These are phyloP conservation scores for Sarcophaga bullata DNA, from an alignment of 1,140 invertebrate species.

Conservation along the genomic window DNA sequence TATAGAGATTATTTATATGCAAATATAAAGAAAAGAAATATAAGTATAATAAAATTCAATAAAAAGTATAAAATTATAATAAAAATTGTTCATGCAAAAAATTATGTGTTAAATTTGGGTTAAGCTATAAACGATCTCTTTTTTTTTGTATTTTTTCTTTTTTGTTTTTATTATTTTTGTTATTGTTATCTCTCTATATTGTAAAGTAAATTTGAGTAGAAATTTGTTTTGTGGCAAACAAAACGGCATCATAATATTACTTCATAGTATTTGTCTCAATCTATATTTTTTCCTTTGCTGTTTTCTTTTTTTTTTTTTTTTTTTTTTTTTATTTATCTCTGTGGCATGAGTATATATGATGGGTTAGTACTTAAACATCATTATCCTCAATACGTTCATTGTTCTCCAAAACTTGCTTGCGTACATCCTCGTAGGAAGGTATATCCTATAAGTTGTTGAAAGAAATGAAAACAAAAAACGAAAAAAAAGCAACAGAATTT, in stretches of 20 bases:
- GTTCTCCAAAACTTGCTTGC: constrained; percentile 52
- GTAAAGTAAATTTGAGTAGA: neutral
- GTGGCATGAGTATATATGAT: neutral
- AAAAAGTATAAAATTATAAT: neutral
- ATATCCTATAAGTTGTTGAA: constrained; percentile 9
- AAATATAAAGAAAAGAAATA: neutral
- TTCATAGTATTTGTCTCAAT: neutral
- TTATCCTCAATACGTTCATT: constrained; percentile 44
- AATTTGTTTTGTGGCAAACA: neutral
- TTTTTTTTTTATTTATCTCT: neutral
- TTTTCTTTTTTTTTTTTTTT: neutral
- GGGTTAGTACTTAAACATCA: constrained; percentile 44
- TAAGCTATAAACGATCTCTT: neutral
- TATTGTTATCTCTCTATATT: too few species aligned
- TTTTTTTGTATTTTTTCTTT: neutral
- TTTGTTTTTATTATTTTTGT: neutral
- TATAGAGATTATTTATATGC: neutral
- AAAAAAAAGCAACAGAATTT: neutral
- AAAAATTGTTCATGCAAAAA: constrained; percentile 2
- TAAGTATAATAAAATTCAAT: neutral
- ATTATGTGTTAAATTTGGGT: neutral
- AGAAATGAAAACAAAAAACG: neutral
- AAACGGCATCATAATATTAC: neutral
- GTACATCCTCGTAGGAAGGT: constrained; percentile 55
- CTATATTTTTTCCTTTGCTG: neutral